Evolutionary conservation across 2,113 vertebrate genomes (phyloP), one percentile per base, ranked within the genome.

Genomic region (Oenanthe oenanthe): DNA sequence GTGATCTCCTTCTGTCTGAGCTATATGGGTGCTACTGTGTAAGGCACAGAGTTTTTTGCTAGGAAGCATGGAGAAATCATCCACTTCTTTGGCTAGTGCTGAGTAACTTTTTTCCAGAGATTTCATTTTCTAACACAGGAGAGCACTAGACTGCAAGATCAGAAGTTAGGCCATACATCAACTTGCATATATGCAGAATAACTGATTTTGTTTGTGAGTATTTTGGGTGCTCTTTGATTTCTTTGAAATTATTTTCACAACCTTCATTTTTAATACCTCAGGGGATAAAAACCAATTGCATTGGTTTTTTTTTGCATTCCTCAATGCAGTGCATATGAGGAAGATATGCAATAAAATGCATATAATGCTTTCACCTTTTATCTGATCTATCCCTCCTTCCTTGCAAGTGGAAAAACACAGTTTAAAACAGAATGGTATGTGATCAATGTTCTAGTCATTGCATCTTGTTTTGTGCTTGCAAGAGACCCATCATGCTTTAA

Each of bases 1-100:
- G 58, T 2, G 5, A 42, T 38, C 50, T 68, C 65, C 51, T 76
- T n/a, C 36, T 92, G 17, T 22, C 57, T 43, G 56, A 84, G 21
- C 31, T 17, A 22, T 10, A 28, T 17, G 13, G 20, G 19, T 80
- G 5, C 25, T 58, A 10, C 4, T 34, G 16, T 26, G 28, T 31
- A 25, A 84, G 43, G 5, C 34, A 40, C 3, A 47, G 29, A 22
- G 8, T 1, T 76, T 76, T 79, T 65, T 5, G 1, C 15, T 19
- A 57, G 14, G 58, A 77, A 38, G 25, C 1, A 1, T 17, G 12
- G 32, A 18, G 16, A 88, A 70, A 58, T 5, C 0, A 0, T 60
- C 31, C 10, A 5, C 34, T 88, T 63, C 28, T 67, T 65, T n/a
- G 7, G 17, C 60, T 54, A 36, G 13, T 24, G 38, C 19, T 17